Evolutionary conservation across 2,888 invertebrate genomes (phyloP).

Genomic region (Coremacera marginata): DNA sequence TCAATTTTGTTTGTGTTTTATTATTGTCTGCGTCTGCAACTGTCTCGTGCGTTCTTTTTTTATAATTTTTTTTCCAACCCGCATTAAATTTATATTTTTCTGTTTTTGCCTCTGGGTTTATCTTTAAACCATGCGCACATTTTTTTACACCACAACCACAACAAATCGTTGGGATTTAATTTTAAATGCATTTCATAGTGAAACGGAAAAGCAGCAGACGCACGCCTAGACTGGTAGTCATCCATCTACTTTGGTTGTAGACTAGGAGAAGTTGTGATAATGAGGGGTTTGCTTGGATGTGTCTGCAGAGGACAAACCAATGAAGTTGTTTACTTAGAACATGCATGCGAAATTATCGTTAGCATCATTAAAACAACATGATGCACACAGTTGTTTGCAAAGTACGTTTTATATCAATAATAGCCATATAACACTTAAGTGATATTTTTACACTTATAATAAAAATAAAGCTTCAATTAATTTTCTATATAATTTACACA

Average conservation of each 20-base stretch:
- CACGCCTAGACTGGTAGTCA: not conserved
- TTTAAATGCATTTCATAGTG: constrained; percentile 15
- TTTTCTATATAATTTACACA: too few relatives aligned
- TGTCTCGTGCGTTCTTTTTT: not conserved
- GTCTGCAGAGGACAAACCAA: not conserved
- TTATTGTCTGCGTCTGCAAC: constrained; percentile 23
- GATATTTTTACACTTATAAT: too few relatives aligned
- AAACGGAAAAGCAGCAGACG: constrained; percentile 36
- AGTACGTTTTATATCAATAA: not conserved
- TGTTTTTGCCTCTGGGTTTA: not conserved
- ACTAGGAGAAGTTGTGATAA: not conserved
- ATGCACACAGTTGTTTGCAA: not conserved
- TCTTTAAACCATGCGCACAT: constrained; percentile 24
- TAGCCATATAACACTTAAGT: not conserved
- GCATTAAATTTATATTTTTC: not conserved
- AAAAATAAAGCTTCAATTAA: too few relatives aligned
- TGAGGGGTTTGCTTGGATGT: constrained; percentile 30
- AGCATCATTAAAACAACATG: not conserved
- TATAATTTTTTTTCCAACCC: not conserved
- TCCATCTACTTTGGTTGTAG: not conserved
- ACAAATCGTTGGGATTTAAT: not conserved
- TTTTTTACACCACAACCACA: constrained; percentile 16
- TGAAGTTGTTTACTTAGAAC: not conserved
- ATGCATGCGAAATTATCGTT: not conserved
- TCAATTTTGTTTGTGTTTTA: constrained; percentile 1